Evolutionary conservation across 2,797 vertebrate genomes (phyloP), one percentile per base, ranked within the genome.

Genomic region (Falco novaeseelandiae): DNA sequence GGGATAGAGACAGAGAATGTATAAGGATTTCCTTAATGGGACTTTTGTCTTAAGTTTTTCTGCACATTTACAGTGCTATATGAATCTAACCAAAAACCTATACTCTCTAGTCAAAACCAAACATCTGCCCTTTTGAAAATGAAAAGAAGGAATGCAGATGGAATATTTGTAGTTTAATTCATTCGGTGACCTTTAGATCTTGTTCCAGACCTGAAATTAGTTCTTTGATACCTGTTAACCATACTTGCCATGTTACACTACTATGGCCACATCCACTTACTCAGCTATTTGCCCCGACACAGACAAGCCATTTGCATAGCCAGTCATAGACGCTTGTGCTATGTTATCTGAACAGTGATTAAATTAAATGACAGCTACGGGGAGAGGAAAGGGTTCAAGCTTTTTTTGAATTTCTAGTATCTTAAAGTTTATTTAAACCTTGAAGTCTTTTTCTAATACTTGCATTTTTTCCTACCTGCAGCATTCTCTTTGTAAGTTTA

Each of bases 111-210:
- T 63, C 67, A 87, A 83, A 96, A 70, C n/a, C 67, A 79, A 84
- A 89, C 38, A 84, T n/a, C 38, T 36, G 73, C 22, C 48, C 51
- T 79, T 94, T 70, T 63, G 66, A 94, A 94, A 92, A 73, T 14
- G 2, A 20, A 30, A 38, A 81, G 55, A 58, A 55, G 9, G 46
- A 71, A 77, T 2, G 22, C 23, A 70, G 48, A 48, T 46, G 51
- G 87, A 84, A 59, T 79, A 79, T 36, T 55, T 66, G 51, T 8
- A 63, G 44, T 67, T 67, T 38, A 83, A 82, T 63, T 86, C 72
- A 62, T 29, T 29, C 54, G 32, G 36, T 48, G 77, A 72, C 51
- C 42, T 86, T 90, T 10, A 93, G 83, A 46, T 89, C 59, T 32
- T 20, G 69, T 16, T 84, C 58, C 81, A 90, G 92, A 90, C 40